Conservation (phyloP, 2,113 vertebrate species). For the Stegostoma tigrinum region DNA sequence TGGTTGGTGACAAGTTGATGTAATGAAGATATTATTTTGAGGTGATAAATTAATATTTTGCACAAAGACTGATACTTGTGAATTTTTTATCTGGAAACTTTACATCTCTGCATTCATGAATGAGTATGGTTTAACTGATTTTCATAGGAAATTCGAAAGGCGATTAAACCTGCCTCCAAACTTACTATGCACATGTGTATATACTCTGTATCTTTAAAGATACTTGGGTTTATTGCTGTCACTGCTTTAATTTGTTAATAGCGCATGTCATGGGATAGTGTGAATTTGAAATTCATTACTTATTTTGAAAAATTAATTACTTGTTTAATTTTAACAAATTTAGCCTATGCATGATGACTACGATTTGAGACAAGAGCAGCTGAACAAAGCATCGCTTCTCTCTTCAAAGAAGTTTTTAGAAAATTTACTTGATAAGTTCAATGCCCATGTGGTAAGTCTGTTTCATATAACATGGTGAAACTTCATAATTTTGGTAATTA, state of each 20-base stretch:
- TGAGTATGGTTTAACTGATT: background rate
- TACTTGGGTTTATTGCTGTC: background rate
- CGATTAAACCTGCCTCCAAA: background rate
- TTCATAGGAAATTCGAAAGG: background rate
- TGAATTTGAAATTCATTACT: background rate
- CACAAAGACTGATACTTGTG: background rate
- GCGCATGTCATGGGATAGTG: background rate
- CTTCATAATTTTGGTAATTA: no score
- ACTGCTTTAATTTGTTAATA: background rate
- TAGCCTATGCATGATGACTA: slow-evolving; percentile 99
- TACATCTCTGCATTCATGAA: background rate
- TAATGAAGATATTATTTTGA: background rate
- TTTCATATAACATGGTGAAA: background rate
- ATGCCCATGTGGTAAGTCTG: slow-evolving; percentile 84
- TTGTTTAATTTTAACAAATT: slow-evolving; percentile 36
- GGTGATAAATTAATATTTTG: background rate
- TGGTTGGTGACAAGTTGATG: no score
- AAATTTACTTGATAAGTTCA: slow-evolving; percentile 95
- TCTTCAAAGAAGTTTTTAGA: slow-evolving; percentile 98
- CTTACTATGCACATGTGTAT: background rate
- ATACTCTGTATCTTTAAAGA: background rate
- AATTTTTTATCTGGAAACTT: background rate
- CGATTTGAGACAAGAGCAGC: slow-evolving; percentile 91
- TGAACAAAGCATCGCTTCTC: slow-evolving; percentile 97
- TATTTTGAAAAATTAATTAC: background rate